phyloP scores from a whole-genome alignment of 2,113 vertebrate genomes.

The Phaethon lepturus region DNA sequence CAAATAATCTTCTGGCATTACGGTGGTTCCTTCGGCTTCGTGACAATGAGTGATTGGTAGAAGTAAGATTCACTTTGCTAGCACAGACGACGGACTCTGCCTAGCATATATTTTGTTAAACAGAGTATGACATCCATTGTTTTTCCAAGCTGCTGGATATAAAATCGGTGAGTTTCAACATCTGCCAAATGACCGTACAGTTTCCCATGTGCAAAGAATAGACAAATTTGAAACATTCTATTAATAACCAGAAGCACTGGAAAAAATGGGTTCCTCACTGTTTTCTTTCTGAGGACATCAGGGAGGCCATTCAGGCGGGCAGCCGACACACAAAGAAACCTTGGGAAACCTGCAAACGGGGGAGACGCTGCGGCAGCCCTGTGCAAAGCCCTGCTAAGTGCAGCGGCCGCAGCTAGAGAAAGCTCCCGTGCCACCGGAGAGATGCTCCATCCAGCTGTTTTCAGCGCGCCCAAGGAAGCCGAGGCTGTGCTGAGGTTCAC shows the following conservation, averaged over 20 bases:
- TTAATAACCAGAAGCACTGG: conserved; percentile 44
- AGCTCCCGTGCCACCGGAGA: background rate
- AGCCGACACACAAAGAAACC: conserved; percentile 34
- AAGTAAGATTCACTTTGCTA: conserved; percentile 56
- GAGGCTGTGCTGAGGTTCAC: background rate
- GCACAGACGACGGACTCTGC: conserved; percentile 25
- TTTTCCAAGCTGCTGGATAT: conserved; percentile 52
- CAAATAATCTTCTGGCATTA: conserved; percentile 8
- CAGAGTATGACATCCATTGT: conserved; percentile 52
- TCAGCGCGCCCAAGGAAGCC: fast-evolving
- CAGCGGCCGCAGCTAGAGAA: background rate
- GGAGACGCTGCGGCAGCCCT: background rate
- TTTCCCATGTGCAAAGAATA: conserved; percentile 65
- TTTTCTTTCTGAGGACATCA: conserved; percentile 43
- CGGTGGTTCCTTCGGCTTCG: background rate
- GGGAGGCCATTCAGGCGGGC: conserved; percentile 19
- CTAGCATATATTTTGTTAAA: conserved; percentile 52
- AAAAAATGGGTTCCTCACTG: conserved; percentile 22
- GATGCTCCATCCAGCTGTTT: background rate
- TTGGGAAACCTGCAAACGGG: conserved; percentile 30
- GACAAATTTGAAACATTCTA: conserved; percentile 61
- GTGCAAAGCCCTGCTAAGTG: background rate
- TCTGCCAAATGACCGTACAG: conserved; percentile 54
- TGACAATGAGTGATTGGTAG: conserved; percentile 33
- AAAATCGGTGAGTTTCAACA: conserved; percentile 61